Evolutionary conservation across 2,888 invertebrate genomes (phyloP).

Genomic region (Lasioglossum malachurum): DNA sequence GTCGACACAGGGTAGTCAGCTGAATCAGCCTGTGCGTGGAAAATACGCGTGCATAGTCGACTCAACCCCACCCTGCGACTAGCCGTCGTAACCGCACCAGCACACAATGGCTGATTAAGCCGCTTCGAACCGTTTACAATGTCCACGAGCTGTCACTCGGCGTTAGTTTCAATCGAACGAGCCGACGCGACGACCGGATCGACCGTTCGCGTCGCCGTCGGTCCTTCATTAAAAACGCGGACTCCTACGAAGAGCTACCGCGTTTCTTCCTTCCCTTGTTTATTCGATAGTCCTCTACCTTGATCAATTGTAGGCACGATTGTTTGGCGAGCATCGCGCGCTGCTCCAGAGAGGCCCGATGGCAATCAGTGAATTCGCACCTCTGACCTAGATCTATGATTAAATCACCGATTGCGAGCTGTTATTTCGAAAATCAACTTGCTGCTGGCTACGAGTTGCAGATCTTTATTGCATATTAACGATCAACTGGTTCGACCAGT

Average conservation of each 20-base stretch:
- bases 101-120: conserved; percentile 82
- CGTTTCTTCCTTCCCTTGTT: background rate
- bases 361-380: background rate
- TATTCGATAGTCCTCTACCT: background rate
- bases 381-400: background rate
- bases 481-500: too few relatives aligned
- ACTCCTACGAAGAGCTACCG: conserved; percentile 19
- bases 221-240: conserved; percentile 24
- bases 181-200: conserved; percentile 53
- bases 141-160: conserved; percentile 70
- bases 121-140: conserved; percentile 79
- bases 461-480: background rate
- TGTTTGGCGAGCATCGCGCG: background rate
- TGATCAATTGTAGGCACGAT: background rate
- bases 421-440: background rate
- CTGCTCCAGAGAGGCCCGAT: background rate
- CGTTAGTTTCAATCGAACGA: conserved; percentile 77
- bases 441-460: background rate
- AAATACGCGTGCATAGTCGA: conserved; percentile 56
- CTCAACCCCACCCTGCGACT: conserved; percentile 60
- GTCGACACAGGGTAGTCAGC: conserved; percentile 48
- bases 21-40: conserved; percentile 50
- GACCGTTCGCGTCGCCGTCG: conserved; percentile 47
- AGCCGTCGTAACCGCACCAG: conserved; percentile 58
- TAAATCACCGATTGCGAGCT: background rate